These are phyloP conservation scores for Paradisaea rubra DNA, from an alignment of 2,113 vertebrate species.

Conservation along the genomic window DNA sequence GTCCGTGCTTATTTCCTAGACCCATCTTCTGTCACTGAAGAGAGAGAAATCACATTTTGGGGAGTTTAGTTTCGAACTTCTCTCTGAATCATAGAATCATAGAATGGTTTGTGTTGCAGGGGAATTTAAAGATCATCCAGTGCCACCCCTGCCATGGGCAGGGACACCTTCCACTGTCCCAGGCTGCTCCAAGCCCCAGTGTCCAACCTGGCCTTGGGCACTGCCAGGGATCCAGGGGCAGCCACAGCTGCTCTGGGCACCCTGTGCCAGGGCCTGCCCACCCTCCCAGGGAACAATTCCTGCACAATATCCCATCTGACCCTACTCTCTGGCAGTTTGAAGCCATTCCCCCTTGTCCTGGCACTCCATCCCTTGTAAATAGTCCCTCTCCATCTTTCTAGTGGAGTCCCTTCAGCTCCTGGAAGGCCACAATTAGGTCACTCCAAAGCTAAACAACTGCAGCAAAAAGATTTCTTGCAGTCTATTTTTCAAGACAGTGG, in stretches of 20 bases:
- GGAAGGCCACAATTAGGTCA: neutral
- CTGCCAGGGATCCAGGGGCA: neutral
- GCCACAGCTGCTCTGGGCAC: neutral
- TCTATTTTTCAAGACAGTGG: neutral
- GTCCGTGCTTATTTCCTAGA: neutral
- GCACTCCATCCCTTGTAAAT: neutral
- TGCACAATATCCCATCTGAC: accelerated
- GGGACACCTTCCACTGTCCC: neutral
- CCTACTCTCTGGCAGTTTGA: accelerated
- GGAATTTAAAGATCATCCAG: accelerated
- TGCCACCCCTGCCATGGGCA: neutral
- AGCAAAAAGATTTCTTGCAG: neutral
- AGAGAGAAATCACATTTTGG: neutral
- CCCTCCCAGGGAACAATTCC: neutral
- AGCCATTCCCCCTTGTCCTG: neutral
- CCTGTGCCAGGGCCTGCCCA: neutral
- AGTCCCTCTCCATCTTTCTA: neutral
- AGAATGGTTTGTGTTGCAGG: neutral
- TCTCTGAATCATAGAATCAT: neutral
- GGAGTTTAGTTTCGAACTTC: neutral
- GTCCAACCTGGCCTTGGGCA: neutral
- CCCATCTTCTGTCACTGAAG: neutral
- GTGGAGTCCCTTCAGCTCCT: too few relatives aligned
- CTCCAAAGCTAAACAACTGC: neutral
- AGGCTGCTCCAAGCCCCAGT: neutral